Percentiles rank a stretch among this genome's conserved stretches.
phyloP scores from a whole-genome alignment of 2,113 vertebrate genomes.

The Upupa epops region DNA sequence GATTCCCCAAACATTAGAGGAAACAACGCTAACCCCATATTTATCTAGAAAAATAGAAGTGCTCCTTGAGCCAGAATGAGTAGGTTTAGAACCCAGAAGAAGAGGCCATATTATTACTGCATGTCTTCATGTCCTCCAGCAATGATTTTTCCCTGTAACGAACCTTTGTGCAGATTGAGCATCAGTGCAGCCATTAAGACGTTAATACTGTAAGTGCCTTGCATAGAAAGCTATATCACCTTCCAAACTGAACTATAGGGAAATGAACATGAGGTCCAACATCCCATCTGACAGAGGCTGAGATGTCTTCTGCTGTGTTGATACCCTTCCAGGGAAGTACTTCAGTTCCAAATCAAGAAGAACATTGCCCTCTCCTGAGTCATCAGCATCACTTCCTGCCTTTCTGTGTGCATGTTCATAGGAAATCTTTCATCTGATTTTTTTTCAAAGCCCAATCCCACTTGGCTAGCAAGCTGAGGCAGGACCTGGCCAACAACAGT shows the following conservation, averaged over 20 bases:
- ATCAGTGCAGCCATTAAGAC: background rate
- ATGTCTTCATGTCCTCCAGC: background rate
- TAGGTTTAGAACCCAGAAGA: background rate
- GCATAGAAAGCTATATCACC: background rate
- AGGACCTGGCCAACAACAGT: conserved; percentile 43
- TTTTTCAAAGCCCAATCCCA: conserved; percentile 37
- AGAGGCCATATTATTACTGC: background rate
- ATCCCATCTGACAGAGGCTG: background rate
- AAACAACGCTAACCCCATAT: background rate
- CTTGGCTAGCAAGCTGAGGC: conserved; percentile 42
- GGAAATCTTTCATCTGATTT: conserved; percentile 54
- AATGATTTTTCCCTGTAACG: background rate
- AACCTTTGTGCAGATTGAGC: background rate
- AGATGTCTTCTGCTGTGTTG: background rate
- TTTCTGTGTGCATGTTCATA: conserved; percentile 27
- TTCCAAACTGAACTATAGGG: background rate
- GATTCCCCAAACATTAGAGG: background rate
- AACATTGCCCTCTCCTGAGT: conserved; percentile 37
- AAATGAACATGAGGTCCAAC: background rate
- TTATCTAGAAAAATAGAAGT: background rate
- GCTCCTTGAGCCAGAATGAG: background rate
- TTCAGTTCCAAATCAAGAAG: conserved; percentile 42
- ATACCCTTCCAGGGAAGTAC: conserved; percentile 6
- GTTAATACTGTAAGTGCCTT: background rate
- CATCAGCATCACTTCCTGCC: conserved; percentile 50